A percentile compares a stretch with the other conserved stretches of the same genome.
Evolutionary conservation across 1,140 invertebrate species (phyloP).

Genomic region (Cotesia vestalis): DNA sequence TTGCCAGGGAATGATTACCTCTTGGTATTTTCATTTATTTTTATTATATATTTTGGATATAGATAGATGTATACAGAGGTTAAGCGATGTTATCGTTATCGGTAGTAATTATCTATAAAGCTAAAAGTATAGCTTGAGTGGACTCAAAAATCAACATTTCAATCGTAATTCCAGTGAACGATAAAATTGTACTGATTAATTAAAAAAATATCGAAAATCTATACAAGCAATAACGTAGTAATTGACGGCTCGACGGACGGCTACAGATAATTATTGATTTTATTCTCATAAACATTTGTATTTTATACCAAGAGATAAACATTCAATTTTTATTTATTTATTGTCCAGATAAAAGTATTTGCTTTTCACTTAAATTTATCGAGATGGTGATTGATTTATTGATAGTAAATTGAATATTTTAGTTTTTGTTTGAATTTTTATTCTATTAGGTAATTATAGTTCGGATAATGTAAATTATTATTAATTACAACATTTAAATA

Average conservation of each 20-base stretch:
- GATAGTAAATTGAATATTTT: too few relatives aligned
- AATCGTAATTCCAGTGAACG: conserved; percentile 3
- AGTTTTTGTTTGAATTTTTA: too few relatives aligned
- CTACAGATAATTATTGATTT: conserved; percentile 37
- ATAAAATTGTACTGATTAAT: conserved; percentile 22
- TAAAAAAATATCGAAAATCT: conserved; percentile 62
- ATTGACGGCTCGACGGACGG: conserved; percentile 60
- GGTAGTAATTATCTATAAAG: conserved; percentile 26
- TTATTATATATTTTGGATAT: background rate
- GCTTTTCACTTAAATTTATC: too few relatives aligned
- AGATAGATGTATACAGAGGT: background rate
- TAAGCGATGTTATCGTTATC: conserved; percentile 11
- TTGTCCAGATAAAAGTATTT: too few relatives aligned
- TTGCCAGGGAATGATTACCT: too few relatives aligned
- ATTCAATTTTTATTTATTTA: too few relatives aligned
- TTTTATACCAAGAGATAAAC: too few relatives aligned
- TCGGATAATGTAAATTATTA: too few relatives aligned
- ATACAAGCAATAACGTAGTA: conserved; percentile 62
- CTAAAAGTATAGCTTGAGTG: background rate
- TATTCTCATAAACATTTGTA: too few relatives aligned
- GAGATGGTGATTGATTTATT: too few relatives aligned
- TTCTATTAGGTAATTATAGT: too few relatives aligned
- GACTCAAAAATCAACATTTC: conserved; percentile 9
- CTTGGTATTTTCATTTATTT: background rate
- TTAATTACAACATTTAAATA: too few relatives aligned